phyloP scores from a whole-genome alignment of 2,888 invertebrate species.

The Tenthredo distinguenda region DNA sequence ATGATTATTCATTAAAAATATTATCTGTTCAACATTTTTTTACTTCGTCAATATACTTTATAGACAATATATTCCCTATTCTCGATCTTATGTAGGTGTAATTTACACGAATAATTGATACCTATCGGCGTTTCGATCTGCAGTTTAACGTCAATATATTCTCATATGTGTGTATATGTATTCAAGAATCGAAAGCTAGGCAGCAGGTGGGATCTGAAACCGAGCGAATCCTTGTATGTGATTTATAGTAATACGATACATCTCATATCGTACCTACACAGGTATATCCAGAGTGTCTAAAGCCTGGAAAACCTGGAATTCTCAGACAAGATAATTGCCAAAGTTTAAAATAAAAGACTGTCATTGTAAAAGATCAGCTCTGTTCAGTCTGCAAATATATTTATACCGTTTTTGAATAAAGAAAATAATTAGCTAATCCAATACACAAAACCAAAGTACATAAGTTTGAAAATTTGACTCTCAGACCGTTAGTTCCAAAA shows the following conservation, averaged over 20 bases:
- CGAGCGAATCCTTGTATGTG: slow-evolving; percentile 35
- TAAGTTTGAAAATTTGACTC: too few species aligned
- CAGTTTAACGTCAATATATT: background rate
- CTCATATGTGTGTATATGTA: background rate
- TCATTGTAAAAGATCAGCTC: too few species aligned
- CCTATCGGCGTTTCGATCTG: background rate
- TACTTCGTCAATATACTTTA: background rate
- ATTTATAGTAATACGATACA: slow-evolving; percentile 14
- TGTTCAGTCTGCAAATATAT: too few species aligned
- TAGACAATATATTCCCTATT: background rate
- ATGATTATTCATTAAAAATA: too few species aligned
- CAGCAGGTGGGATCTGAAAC: background rate
- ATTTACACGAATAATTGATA: background rate
- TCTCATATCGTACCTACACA: background rate
- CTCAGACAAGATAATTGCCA: too few species aligned
- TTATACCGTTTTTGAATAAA: too few species aligned
- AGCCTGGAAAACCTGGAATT: too few species aligned
- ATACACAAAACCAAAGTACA: too few species aligned
- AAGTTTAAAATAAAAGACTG: too few species aligned
- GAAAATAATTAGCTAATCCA: too few species aligned
- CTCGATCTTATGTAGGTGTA: background rate
- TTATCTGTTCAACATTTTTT: background rate
- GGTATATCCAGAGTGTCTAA: background rate
- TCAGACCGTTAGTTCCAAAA: too few species aligned
- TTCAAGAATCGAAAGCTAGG: background rate